These are phyloP conservation scores for Heterohyrax brucei DNA, from an alignment of 2,797 vertebrate species.

Conservation along the genomic window DNA sequence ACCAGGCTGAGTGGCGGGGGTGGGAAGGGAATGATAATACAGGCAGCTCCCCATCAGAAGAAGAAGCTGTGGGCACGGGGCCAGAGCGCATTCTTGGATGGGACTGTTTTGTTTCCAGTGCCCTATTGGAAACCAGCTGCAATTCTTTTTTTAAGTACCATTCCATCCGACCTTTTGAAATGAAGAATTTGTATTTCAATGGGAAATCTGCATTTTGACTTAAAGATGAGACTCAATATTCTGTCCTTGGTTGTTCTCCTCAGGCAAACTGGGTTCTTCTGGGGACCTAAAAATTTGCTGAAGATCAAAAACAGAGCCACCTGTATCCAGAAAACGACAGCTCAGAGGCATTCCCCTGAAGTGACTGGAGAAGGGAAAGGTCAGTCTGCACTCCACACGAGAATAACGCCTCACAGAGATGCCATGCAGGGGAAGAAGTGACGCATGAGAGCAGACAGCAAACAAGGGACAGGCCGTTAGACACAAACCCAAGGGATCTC, in stretches of 20 bases:
- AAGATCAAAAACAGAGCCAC: conserved; percentile 34
- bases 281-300: conserved; percentile 24
- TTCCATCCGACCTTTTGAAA: conserved; percentile 79
- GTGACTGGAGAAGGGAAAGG: too few relatives aligned
- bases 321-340: background rate
- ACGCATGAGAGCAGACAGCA: background rate
- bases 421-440: background rate
- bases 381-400: fast-evolving
- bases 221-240: conserved; percentile 63
- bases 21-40: background rate
- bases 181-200: conserved; percentile 74
- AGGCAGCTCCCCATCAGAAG: conserved; percentile 18
- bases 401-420: fast-evolving
- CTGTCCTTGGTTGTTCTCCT: conserved; percentile 75
- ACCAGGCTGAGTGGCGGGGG: background rate
- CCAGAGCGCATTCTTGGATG: conserved; percentile 76
- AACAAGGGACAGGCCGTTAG: background rate
- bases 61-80: conserved; percentile 71
- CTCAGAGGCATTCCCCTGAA: background rate
- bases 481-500: too few relatives aligned
- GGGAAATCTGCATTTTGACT: conserved; percentile 80
- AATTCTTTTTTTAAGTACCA: conserved; percentile 79
- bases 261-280: conserved; percentile 61
- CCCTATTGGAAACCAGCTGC: conserved; percentile 80
- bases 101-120: conserved; percentile 76